Conservation (phyloP, 2,113 vertebrate species). For the Cephalopterus ornatus region DNA sequence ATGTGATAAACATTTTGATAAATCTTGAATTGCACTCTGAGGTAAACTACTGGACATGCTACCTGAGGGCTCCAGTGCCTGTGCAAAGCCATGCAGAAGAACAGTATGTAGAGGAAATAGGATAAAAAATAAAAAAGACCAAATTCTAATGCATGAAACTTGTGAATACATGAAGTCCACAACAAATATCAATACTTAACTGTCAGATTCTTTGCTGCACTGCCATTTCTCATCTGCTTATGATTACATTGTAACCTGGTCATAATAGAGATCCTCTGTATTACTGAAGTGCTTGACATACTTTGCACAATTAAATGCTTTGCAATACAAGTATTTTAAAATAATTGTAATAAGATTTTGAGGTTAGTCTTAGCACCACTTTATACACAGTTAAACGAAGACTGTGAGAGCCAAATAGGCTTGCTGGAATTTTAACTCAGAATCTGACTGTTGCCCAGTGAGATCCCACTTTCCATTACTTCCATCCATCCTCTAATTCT, state of each 20-base stretch:
- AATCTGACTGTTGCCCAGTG: neutral
- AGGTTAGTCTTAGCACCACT: neutral
- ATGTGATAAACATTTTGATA: neutral
- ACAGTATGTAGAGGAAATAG: neutral
- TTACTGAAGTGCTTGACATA: neutral
- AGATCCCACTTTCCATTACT: neutral
- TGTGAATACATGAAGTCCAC: neutral
- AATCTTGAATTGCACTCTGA: neutral
- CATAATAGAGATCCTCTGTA: neutral
- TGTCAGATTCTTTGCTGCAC: neutral
- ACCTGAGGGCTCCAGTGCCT: neutral
- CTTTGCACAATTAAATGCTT: neutral
- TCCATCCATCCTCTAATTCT: neutral
- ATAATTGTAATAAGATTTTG: neutral
- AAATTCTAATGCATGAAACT: neutral
- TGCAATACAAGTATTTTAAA: neutral
- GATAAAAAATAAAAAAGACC: neutral
- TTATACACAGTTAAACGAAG: neutral
- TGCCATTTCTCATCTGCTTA: neutral
- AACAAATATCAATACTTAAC: neutral
- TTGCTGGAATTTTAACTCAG: neutral
- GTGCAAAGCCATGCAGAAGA: neutral
- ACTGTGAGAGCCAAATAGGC: neutral
- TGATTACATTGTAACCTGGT: neutral
- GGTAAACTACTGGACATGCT: neutral